Evolutionary conservation across 2,113 vertebrate genomes (phyloP).

Genomic region (Pantherophis guttatus): DNA sequence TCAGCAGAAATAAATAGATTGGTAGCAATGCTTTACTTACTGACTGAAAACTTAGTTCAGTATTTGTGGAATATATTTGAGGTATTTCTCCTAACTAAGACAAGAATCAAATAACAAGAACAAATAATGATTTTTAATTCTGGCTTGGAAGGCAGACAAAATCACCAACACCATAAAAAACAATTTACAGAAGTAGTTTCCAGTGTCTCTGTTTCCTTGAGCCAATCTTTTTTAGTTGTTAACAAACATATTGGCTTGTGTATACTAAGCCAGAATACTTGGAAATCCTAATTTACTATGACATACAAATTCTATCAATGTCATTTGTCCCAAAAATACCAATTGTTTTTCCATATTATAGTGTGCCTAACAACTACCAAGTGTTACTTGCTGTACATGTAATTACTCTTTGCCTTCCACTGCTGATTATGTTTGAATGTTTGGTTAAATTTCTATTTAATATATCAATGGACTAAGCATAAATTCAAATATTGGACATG

Average conservation of each 20-base stretch:
- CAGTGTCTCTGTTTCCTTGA: neutral
- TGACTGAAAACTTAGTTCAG: neutral
- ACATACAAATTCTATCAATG: neutral
- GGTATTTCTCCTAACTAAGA: neutral
- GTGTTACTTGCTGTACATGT: neutral
- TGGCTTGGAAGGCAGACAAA: neutral
- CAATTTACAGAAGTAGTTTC: neutral
- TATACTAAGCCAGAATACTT: neutral
- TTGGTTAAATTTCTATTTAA: neutral
- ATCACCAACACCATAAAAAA: neutral
- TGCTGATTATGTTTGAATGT: neutral
- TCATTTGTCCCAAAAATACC: neutral
- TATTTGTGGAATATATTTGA: neutral
- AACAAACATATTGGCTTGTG: neutral
- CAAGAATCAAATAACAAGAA: neutral
- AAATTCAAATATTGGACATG: slow-evolving; percentile 14
- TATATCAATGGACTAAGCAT: neutral
- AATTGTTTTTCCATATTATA: neutral
- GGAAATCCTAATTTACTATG: neutral
- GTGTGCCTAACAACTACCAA: neutral
- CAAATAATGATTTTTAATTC: neutral
- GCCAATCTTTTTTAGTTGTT: neutral
- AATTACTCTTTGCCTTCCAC: neutral
- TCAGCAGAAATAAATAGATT: neutral
- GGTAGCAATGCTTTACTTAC: neutral